These are phyloP conservation scores for Peromyscus leucopus DNA, from an alignment of 2,113 vertebrate genomes.

Conservation along the genomic window DNA sequence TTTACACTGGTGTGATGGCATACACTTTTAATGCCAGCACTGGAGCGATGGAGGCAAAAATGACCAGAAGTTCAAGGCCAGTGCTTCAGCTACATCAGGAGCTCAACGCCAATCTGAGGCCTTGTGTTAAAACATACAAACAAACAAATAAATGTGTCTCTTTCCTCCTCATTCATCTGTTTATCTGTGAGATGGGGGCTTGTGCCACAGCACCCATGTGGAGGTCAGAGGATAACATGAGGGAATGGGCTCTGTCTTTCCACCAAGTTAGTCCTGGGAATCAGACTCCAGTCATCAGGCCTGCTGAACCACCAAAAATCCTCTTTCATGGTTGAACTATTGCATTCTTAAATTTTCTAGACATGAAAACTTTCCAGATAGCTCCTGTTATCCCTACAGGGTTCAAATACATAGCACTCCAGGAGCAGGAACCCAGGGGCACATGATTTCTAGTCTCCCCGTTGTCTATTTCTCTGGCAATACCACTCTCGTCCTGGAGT, in stretches of 20 bases:
- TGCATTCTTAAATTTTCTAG: constrained; percentile 23
- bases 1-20: neutral
- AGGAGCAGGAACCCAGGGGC: neutral
- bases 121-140: neutral
- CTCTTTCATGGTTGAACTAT: neutral
- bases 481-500: neutral
- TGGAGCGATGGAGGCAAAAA: neutral
- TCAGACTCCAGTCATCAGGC: neutral
- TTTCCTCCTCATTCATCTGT: neutral
- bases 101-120: neutral
- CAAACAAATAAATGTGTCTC: neutral
- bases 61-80: neutral
- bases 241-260: neutral
- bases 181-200: neutral
- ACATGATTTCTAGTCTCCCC: neutral
- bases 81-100: neutral
- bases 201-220: neutral
- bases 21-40: neutral
- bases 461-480: neutral
- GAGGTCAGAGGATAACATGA: neutral
- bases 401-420: neutral
- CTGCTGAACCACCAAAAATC: neutral
- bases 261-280: neutral
- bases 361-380: neutral
- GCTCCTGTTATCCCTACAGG: neutral